These are phyloP conservation scores for Tinea pellionella DNA, from an alignment of 2,888 invertebrate genomes.

Conservation along the genomic window DNA sequence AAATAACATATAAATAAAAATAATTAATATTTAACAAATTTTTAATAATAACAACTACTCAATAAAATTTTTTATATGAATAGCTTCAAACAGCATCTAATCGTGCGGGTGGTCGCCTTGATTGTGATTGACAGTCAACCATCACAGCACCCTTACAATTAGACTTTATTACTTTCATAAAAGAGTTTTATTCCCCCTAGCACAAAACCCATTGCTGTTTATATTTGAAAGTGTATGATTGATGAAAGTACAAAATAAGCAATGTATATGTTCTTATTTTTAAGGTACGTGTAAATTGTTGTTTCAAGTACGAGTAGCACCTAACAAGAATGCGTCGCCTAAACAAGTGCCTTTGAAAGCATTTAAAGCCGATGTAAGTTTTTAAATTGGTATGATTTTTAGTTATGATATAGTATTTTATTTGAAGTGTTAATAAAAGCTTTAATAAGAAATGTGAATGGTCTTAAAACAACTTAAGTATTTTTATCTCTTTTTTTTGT, in stretches of 20 bases:
- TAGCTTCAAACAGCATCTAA: slow-evolving; percentile 31
- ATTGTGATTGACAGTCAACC: slow-evolving; percentile 64
- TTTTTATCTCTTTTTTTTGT: too few relatives aligned
- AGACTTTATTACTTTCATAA: slow-evolving; percentile 11
- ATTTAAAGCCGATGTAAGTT: neutral
- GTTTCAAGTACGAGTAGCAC: neutral
- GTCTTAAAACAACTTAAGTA: too few relatives aligned
- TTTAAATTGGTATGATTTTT: neutral
- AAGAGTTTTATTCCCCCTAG: neutral
- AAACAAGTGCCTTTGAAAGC: slow-evolving; percentile 3
- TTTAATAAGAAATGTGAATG: too few relatives aligned
- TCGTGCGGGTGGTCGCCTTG: slow-evolving; percentile 64
- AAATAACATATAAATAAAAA: neutral
- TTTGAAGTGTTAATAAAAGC: neutral
- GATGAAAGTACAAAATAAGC: neutral
- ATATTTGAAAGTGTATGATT: neutral
- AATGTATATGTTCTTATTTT: neutral
- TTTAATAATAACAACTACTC: neutral
- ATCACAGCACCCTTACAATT: slow-evolving; percentile 39
- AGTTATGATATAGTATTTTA: neutral
- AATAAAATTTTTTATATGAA: neutral
- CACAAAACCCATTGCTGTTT: neutral
- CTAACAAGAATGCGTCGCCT: slow-evolving; percentile 5
- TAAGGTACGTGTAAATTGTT: neutral
- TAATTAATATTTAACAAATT: neutral